Conservation (phyloP, 2,113 vertebrate genomes). For the Dasypus novemcinctus region DNA sequence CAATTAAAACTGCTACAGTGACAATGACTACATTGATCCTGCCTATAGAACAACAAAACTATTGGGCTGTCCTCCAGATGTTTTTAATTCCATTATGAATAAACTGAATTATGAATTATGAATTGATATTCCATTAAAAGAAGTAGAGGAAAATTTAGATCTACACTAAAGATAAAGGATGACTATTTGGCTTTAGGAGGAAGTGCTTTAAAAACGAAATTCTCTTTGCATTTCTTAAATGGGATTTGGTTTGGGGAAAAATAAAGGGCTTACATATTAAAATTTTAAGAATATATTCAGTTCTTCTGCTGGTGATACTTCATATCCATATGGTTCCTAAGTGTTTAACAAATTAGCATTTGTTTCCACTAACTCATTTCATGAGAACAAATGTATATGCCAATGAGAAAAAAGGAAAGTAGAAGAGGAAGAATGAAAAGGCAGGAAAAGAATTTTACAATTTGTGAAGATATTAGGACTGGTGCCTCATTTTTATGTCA, state of each 20-base stretch:
- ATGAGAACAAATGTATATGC: not conserved
- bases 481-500: not conserved
- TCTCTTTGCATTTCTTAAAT: not conserved
- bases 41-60: not conserved
- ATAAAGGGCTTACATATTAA: not conserved
- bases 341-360: not conserved
- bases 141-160: not conserved
- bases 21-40: rapidly evolving
- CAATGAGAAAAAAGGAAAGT: not conserved
- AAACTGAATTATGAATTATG: not conserved
- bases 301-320: not conserved
- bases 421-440: not conserved
- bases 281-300: not conserved
- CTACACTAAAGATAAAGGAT: constrained; percentile 1
- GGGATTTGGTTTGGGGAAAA: not conserved
- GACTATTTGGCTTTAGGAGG: not conserved
- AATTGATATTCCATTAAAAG: not conserved
- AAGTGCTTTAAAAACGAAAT: constrained; percentile 18
- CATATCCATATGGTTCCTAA: not conserved
- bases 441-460: not conserved
- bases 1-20: not conserved
- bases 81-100: not conserved
- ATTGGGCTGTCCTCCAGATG: not conserved
- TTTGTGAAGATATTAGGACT: not conserved
- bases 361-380: not conserved